Conservation (phyloP, 1,140 invertebrate genomes). For the Andricus grossulariae region DNA sequence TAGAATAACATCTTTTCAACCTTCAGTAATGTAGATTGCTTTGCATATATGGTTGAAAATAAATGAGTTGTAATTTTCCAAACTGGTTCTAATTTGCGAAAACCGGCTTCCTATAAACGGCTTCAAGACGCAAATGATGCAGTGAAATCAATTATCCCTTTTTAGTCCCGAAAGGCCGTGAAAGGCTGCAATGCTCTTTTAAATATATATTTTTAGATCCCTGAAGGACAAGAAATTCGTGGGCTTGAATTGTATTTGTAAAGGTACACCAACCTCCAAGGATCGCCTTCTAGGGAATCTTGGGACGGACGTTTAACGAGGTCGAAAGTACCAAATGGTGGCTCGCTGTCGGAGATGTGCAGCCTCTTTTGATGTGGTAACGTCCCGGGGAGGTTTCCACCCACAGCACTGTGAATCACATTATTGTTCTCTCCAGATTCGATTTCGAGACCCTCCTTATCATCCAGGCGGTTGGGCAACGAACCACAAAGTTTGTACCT, state of each 20-base stretch:
- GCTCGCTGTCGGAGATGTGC: conserved; percentile 75
- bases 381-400: conserved; percentile 78
- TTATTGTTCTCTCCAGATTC: conserved; percentile 77
- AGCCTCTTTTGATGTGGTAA: conserved; percentile 77
- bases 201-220: conserved; percentile 35
- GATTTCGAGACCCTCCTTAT: conserved; percentile 75
- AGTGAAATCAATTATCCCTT: conserved; percentile 22
- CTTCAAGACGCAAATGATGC: neutral
- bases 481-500: conserved; percentile 80
- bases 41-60: neutral
- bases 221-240: conserved; percentile 14
- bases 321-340: conserved; percentile 62
- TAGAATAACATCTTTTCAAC: neutral
- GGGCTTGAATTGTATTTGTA: conserved; percentile 21
- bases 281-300: conserved; percentile 72
- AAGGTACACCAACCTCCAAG: conserved; percentile 65
- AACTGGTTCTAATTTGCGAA: neutral
- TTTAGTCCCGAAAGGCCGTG: neutral
- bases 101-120: neutral
- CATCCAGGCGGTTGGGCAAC: conserved; percentile 84
- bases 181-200: conserved; percentile 1
- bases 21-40: too few species aligned
- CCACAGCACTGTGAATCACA: conserved; percentile 78
- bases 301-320: conserved; percentile 70
- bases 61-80: neutral